These are phyloP conservation scores for Rhinoptilus africanus DNA, from an alignment of 2,113 vertebrate species.

Conservation along the genomic window DNA sequence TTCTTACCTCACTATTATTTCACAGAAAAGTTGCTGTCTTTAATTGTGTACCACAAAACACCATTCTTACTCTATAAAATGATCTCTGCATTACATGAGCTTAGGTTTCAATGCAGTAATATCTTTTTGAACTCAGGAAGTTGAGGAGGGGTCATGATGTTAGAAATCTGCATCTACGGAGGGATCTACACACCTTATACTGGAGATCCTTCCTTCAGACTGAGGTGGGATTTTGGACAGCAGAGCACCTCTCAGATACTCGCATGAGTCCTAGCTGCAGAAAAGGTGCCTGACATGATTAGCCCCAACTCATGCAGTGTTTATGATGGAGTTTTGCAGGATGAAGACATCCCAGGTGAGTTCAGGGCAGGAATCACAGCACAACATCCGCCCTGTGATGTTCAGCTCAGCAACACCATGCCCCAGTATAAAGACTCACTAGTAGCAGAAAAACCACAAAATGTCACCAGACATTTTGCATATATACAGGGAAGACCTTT, in stretches of 20 bases:
- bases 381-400: neutral
- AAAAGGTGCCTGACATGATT: neutral
- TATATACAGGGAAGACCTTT: neutral
- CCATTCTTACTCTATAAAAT: neutral
- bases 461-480: neutral
- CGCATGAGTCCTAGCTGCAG: neutral
- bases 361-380: neutral
- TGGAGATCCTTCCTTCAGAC: neutral
- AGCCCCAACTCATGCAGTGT: accelerated
- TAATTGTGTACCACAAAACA: neutral
- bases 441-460: neutral
- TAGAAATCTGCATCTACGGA: neutral
- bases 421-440: neutral
- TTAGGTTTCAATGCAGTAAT: neutral
- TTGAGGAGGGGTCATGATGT: neutral
- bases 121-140: neutral
- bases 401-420: neutral
- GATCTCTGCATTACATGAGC: neutral
- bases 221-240: neutral
- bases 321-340: neutral
- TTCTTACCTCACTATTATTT: neutral
- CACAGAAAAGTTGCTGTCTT: neutral
- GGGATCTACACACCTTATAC: neutral
- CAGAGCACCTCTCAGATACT: neutral
- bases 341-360: neutral